A percentile compares a stretch with the other conserved stretches of the same genome.
Evolutionary conservation across 2,797 vertebrate species (phyloP).

Genomic region (Synanceia verrucosa): DNA sequence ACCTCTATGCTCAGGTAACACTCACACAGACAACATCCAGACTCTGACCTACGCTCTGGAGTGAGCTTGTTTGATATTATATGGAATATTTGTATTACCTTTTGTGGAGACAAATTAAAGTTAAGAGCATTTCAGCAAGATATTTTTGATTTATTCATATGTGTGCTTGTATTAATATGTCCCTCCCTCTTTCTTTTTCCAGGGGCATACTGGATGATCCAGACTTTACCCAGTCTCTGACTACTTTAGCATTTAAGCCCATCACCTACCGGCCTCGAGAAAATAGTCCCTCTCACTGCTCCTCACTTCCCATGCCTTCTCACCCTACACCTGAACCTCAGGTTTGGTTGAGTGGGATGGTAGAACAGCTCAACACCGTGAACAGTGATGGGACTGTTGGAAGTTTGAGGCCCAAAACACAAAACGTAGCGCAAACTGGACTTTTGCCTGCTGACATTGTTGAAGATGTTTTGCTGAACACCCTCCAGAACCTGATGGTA

Average conservation of each 20-base stretch:
- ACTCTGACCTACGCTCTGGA: not conserved
- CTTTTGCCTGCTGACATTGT: slow-evolving; percentile 68
- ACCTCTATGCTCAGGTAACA: slow-evolving; percentile 71
- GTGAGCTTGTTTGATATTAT: not conserved
- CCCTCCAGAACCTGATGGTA: slow-evolving; percentile 89
- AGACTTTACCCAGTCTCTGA: slow-evolving; percentile 79
- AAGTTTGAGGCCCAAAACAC: not conserved
- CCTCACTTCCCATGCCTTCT: not conserved
- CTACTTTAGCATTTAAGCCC: slow-evolving; percentile 72
- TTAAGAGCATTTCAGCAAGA: not conserved
- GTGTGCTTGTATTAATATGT: not conserved
- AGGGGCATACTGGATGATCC: slow-evolving; percentile 87
- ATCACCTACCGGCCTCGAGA: slow-evolving; percentile 78
- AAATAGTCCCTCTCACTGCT: not conserved
- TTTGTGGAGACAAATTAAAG: not conserved
- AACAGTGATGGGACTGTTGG: not conserved
- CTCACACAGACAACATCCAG: not conserved
- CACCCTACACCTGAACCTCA: not conserved
- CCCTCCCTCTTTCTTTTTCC: not conserved
- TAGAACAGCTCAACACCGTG: not conserved
- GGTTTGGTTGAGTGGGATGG: not conserved
- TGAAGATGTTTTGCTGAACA: slow-evolving; percentile 87
- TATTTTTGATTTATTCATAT: not conserved
- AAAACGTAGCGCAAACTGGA: not conserved
- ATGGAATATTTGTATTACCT: not conserved